A percentile compares a stretch with the other conserved stretches of the same genome.
phyloP scores from a whole-genome alignment of 1,140 invertebrate genomes.

The Nautilus pompilius region DNA sequence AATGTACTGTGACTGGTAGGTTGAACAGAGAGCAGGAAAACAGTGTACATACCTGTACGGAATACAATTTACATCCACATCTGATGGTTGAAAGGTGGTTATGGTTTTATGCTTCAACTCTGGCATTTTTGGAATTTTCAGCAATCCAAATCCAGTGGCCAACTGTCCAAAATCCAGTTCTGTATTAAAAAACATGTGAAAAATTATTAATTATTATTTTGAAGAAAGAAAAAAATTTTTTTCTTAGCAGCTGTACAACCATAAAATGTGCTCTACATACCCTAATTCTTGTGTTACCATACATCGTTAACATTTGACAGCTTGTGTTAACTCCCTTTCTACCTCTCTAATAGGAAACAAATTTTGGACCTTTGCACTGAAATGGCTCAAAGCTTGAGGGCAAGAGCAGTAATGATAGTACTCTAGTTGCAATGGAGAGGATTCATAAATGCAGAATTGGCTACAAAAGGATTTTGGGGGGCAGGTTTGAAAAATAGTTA shows the following conservation, averaged over 20 bases:
- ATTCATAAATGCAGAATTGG: too few species aligned
- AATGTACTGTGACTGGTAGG: background rate
- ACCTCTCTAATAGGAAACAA: too few species aligned
- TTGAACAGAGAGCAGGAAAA: background rate
- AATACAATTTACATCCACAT: conserved; percentile 74
- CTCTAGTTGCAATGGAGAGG: too few species aligned
- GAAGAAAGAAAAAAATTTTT: background rate
- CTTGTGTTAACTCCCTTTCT: too few species aligned
- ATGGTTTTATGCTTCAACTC: conserved; percentile 70
- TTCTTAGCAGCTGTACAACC: background rate
- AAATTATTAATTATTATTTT: background rate
- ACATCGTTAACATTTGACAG: too few species aligned
- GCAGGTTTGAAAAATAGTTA: too few species aligned
- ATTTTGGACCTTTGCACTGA: background rate
- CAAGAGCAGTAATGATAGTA: too few species aligned
- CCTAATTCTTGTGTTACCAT: too few species aligned
- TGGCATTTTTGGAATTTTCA: conserved; percentile 91
- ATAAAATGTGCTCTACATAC: too few species aligned
- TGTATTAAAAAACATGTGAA: conserved; percentile 29
- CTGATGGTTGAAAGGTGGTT: conserved; percentile 65
- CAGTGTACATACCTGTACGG: conserved; percentile 65
- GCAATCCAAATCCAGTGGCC: conserved; percentile 82
- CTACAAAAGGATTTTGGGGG: too few species aligned
- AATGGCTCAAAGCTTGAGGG: too few species aligned
- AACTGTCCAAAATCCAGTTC: conserved; percentile 84